These are phyloP conservation scores for Stegophylla sp. DNA, from an alignment of 2,888 invertebrate genomes.

Conservation along the genomic window DNA sequence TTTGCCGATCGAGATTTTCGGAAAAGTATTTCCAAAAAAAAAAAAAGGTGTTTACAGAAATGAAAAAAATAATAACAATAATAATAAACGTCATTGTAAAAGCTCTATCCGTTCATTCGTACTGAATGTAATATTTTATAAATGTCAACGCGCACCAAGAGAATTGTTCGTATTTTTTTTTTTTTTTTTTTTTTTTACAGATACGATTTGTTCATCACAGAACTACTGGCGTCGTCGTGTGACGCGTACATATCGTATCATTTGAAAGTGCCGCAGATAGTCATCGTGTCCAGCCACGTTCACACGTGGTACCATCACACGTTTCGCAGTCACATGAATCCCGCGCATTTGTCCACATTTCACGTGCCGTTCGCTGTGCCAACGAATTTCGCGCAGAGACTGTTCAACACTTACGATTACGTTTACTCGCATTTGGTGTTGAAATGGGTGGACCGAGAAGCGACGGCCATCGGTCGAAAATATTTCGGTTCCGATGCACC, in stretches of 20 bases:
- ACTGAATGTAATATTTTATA: no score
- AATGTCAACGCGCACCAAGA: no score
- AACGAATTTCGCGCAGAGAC: constrained; percentile 65
- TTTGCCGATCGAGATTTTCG: no score
- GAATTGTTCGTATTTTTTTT: background rate
- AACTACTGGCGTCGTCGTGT: constrained; percentile 62
- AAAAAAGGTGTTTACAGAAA: no score
- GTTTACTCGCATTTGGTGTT: constrained; percentile 62
- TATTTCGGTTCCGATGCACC: constrained; percentile 55
- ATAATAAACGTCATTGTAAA: no score
- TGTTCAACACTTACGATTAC: constrained; percentile 66
- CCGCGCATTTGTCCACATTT: constrained; percentile 61
- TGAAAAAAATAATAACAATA: no score
- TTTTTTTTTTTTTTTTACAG: constrained; percentile 20
- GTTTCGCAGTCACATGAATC: constrained; percentile 61
- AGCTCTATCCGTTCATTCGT: no score
- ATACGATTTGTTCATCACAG: constrained; percentile 62
- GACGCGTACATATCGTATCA: constrained; percentile 61
- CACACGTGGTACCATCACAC: constrained; percentile 61
- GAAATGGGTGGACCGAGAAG: constrained; percentile 46
- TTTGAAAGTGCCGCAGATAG: constrained; percentile 61
- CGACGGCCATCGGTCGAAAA: constrained; percentile 54
- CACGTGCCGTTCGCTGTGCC: constrained; percentile 60
- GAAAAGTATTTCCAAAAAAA: no score
- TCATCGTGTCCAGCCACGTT: constrained; percentile 61